A percentile compares a stretch with the other conserved stretches of the same genome.
Evolutionary conservation across 2,113 vertebrate genomes (phyloP).

Genomic region (Lamprotornis superbus): DNA sequence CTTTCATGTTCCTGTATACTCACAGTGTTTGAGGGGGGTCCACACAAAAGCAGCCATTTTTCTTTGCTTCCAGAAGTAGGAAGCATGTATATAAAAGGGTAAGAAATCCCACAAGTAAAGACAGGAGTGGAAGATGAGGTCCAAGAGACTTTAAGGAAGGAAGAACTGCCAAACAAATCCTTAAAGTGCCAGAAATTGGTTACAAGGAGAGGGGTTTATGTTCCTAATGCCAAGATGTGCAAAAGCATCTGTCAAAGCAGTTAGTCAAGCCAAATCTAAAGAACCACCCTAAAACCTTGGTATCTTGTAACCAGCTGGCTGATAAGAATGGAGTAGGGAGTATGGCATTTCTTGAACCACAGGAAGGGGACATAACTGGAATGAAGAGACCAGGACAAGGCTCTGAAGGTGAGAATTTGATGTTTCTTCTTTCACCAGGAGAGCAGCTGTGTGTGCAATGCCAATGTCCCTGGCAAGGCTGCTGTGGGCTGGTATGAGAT

Average conservation of each 20-base stretch:
- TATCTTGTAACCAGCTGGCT: neutral
- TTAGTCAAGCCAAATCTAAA: neutral
- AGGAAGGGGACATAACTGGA: neutral
- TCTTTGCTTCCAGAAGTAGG: neutral
- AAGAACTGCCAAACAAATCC: neutral
- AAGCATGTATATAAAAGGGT: neutral
- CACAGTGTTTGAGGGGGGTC: fast-evolving
- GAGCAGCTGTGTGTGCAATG: neutral
- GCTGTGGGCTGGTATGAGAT: neutral
- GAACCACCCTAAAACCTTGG: neutral
- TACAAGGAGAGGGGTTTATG: fast-evolving
- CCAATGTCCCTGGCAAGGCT: neutral
- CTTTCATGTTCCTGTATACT: neutral
- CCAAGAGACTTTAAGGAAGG: neutral
- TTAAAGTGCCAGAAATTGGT: neutral
- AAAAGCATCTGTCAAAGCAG: neutral
- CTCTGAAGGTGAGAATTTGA: neutral
- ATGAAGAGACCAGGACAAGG: neutral
- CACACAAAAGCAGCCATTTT: neutral
- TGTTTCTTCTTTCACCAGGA: neutral
- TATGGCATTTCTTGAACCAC: neutral
- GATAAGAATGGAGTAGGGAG: neutral
- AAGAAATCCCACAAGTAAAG: neutral
- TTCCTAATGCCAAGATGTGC: neutral
- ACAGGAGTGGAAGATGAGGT: neutral